Percentiles rank a stretch among this genome's conserved stretches.
These are phyloP conservation scores for Passer montanus DNA, from an alignment of 2,113 vertebrate genomes.

Conservation along the genomic window DNA sequence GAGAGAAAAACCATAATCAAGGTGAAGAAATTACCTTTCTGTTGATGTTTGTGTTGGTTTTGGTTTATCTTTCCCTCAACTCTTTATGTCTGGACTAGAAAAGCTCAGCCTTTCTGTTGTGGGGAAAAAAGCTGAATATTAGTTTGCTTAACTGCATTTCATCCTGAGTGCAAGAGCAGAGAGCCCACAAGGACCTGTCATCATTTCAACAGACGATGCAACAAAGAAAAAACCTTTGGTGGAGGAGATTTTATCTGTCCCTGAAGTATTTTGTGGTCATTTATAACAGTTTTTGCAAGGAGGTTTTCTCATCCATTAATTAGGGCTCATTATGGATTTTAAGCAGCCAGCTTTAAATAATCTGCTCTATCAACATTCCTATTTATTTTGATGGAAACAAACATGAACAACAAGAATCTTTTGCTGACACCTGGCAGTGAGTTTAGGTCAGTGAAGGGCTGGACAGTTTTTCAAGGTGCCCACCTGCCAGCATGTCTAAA, in stretches of 20 bases:
- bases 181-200: neutral
- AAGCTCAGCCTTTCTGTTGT: neutral
- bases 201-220: neutral
- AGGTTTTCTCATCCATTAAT: neutral
- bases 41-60: neutral
- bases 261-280: neutral
- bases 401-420: neutral
- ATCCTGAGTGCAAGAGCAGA: neutral
- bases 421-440: neutral
- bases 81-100: neutral
- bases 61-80: neutral
- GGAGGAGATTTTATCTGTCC: neutral
- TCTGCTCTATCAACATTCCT: neutral
- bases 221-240: neutral
- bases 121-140: neutral
- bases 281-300: neutral
- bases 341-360: neutral
- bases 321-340: neutral
- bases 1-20: neutral
- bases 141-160: neutral
- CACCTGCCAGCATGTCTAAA: neutral
- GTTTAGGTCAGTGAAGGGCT: neutral
- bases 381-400: neutral
- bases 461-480: neutral
- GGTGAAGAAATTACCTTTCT: neutral